phyloP scores from a whole-genome alignment of 2,888 invertebrate genomes.

The Thera obeliscata region DNA sequence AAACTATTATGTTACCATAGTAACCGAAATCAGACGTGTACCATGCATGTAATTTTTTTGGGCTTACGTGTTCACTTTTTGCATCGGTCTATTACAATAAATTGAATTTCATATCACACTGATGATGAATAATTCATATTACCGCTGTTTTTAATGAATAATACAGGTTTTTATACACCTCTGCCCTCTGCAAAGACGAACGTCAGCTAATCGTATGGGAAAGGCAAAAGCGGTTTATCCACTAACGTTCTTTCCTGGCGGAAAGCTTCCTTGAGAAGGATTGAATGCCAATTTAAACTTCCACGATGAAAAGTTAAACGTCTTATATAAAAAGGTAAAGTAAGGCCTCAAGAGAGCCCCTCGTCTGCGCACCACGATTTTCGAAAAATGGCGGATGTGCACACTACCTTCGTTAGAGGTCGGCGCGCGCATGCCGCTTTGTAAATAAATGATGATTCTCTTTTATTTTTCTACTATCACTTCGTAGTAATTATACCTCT shows the following conservation, averaged over 20 bases:
- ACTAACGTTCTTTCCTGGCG: neutral
- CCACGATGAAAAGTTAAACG: too few relatives aligned
- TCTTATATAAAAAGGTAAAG: too few relatives aligned
- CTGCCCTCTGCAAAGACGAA: slow-evolving; percentile 21
- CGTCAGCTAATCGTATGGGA: neutral
- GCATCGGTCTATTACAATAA: slow-evolving; percentile 26
- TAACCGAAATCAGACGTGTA: neutral
- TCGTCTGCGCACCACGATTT: too few relatives aligned
- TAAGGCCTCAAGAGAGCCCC: too few relatives aligned
- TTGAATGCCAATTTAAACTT: neutral
- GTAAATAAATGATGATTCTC: too few relatives aligned
- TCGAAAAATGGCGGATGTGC: too few relatives aligned
- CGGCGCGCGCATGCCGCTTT: too few relatives aligned
- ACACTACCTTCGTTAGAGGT: too few relatives aligned
- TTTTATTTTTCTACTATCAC: too few relatives aligned
- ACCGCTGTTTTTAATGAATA: slow-evolving; percentile 24
- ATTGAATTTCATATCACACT: slow-evolving; percentile 32
- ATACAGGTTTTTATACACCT: slow-evolving; percentile 27
- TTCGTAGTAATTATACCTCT: too few relatives aligned
- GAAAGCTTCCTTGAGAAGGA: neutral
- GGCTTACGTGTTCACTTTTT: slow-evolving; percentile 19
- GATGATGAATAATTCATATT: slow-evolving; percentile 29
- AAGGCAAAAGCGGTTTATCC: neutral
- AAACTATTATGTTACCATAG: neutral
- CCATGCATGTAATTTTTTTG: too few relatives aligned